Base-by-base conservation (phyloP, 2,888 invertebrate species). In the Dorcus parallelipipedus region DNA sequence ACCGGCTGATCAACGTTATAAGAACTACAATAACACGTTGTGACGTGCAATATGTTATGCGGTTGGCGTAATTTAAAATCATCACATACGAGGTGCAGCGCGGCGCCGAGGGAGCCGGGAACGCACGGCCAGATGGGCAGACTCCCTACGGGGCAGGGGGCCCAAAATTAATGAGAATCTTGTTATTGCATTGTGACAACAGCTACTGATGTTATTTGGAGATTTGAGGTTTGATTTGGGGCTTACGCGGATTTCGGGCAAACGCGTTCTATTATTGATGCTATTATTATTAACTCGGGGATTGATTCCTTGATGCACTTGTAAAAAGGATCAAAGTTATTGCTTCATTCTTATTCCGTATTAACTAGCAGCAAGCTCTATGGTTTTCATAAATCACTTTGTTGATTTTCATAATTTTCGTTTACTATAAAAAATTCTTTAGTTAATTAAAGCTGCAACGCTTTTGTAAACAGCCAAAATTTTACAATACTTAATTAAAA, bases 11-110 rank as follows among this genome's bases (percentile, higher is more conserved):
- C 10, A 45, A 45, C 45, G 17, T 45, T 23, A 45, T 45, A 45
- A 62, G 58, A 60, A 64, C 56, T 60, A 61, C 49, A 62, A 64
- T 62, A 70, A 69, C 67, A 67, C 64, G 67, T 53, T 66, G 66
- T 64, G 70, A 69, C 71, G 67, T 59, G 64, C 69, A 67, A 70
- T 70, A 69, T 71, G 69, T 69, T 67, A 65, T 67, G 69, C 62
- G 71, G 70, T 74, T 68, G 64, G 65, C 68, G 69, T 71, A 70
- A 75, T 74, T 73, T 72, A 71, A 72, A 72, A 73, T 73, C 71
- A 73, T 72, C 70, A 67, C 63, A 64, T 66, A 64, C 60, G 68
- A 69, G 68, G 69, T 69, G 71, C 64, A 67, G 67, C 60, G 53
- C 43, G 53, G 63, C 63, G 64, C 60, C 66, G 58, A 52, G 71